Conservation (phyloP, 2,797 vertebrate species). For the Gorsachius magnificus region DNA sequence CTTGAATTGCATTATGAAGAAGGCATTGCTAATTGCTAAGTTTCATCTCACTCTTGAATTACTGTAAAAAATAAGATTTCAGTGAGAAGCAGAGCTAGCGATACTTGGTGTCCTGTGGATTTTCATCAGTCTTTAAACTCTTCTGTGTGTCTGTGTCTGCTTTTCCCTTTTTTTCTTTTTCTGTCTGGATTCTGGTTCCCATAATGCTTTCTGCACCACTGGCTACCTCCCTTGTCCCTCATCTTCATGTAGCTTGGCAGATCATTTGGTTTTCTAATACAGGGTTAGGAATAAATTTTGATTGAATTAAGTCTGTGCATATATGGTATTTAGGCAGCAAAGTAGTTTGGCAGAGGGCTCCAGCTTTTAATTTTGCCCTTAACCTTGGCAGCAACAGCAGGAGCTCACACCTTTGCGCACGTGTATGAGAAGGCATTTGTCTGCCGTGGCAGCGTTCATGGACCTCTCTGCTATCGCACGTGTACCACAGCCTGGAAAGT, state of each 20-base stretch:
- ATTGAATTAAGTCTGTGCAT: not conserved
- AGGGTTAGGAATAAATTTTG: not conserved
- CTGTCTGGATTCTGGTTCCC: not conserved
- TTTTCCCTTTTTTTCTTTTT: not conserved
- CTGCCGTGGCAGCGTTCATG: not conserved
- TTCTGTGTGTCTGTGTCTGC: not conserved
- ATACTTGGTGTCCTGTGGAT: not conserved
- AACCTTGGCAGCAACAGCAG: not conserved
- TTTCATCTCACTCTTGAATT: not conserved
- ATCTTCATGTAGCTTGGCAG: not conserved
- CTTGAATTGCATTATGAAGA: not conserved
- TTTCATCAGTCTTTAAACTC: not conserved
- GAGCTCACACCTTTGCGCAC: not conserved
- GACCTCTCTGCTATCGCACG: rapidly evolving
- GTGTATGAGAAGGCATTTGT: not conserved
- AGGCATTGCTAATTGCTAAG: not conserved
- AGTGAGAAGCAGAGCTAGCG: not conserved
- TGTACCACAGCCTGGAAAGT: not conserved
- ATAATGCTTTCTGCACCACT: not conserved
- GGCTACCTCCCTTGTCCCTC: not conserved
- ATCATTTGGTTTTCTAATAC: not conserved
- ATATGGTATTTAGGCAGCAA: not conserved
- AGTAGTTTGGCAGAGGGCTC: not conserved
- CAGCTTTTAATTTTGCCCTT: not conserved
- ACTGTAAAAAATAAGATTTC: not conserved